phyloP scores from a whole-genome alignment of 2,797 vertebrate species.

The Intellagama lesueurii region DNA sequence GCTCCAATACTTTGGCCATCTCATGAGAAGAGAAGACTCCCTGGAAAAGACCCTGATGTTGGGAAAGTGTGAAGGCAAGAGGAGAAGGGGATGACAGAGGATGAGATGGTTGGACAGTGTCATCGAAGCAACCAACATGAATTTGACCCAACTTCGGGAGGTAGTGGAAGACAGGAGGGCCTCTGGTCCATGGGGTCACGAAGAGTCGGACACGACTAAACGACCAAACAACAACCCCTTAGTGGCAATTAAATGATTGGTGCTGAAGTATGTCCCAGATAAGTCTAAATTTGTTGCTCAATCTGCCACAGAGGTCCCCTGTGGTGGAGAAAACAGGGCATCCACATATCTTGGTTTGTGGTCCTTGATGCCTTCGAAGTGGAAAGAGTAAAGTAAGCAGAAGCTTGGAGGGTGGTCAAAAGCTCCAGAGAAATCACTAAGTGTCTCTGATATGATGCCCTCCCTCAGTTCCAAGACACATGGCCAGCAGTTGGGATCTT shows the following conservation, averaged over 20 bases:
- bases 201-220: too few relatives aligned
- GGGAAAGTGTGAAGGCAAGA: too few relatives aligned
- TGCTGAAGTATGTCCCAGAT: not conserved
- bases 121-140: too few relatives aligned
- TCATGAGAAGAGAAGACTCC: too few relatives aligned
- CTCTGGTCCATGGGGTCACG: too few relatives aligned
- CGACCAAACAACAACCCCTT: too few relatives aligned
- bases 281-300: not conserved
- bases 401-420: not conserved
- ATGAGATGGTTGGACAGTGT: too few relatives aligned
- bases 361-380: not conserved
- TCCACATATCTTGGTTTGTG: not conserved
- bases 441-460: not conserved
- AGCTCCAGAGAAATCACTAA: not conserved
- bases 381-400: not conserved
- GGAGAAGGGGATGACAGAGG: too few relatives aligned
- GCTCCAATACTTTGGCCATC: too few relatives aligned
- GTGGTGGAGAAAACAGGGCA: not conserved
- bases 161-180: too few relatives aligned
- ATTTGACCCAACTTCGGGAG: too few relatives aligned
- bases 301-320: not conserved
- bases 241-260: not conserved
- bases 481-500: not conserved
- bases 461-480: not conserved
- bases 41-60: too few relatives aligned